Percentiles rank a stretch among this genome's conserved stretches.
These are phyloP conservation scores for Sminthopsis crassicaudata DNA, from an alignment of 2,113 vertebrate species.

Conservation along the genomic window DNA sequence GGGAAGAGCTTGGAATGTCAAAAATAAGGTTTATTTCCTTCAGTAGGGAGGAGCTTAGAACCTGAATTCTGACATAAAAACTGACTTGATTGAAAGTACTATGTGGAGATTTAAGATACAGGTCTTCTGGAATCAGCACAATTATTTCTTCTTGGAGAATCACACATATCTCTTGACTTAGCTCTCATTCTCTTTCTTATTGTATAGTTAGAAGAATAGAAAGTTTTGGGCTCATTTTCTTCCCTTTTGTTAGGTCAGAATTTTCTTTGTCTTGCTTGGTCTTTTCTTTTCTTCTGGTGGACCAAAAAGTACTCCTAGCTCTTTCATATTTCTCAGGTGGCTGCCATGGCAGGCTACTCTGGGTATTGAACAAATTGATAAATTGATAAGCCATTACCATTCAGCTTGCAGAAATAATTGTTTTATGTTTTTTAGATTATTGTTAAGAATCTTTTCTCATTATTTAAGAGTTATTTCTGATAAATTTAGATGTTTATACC, in stretches of 20 bases:
- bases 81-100: not conserved
- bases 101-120: not conserved
- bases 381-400: not conserved
- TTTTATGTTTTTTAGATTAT: not conserved
- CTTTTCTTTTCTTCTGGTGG: not conserved
- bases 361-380: not conserved
- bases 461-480: not conserved
- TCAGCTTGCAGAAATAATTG: not conserved
- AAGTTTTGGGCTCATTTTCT: not conserved
- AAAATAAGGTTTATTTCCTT: not conserved
- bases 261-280: not conserved
- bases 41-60: not conserved
- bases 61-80: not conserved
- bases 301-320: not conserved
- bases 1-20: not conserved
- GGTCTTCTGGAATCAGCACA: not conserved
- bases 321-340: not conserved
- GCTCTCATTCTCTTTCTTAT: not conserved
- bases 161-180: not conserved
- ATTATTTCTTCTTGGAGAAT: not conserved
- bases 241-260: not conserved
- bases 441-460: not conserved
- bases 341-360: not conserved
- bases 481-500: not conserved
- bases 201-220: not conserved